These are phyloP conservation scores for Hoplodrina ambigua DNA, from an alignment of 2,888 invertebrate species.

Conservation along the genomic window DNA sequence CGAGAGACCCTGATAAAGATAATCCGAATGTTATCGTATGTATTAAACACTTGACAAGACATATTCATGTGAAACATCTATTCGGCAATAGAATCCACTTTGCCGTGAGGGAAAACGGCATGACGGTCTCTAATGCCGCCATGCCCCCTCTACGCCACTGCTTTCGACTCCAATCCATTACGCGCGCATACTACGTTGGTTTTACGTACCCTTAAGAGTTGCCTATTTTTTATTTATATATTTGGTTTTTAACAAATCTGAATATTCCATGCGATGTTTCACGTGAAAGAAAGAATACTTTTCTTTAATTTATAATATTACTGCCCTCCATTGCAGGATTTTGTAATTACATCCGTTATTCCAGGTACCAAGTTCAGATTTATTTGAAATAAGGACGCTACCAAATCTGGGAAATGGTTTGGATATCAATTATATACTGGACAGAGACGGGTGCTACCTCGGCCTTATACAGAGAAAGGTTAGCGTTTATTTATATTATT, in stretches of 20 bases:
- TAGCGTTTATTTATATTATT: conserved; percentile 40
- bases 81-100: no score
- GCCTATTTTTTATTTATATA: no score
- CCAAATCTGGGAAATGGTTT: conserved; percentile 88
- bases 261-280: no score
- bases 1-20: conserved; percentile 85
- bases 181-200: no score
- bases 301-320: background rate
- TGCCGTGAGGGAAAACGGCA: no score
- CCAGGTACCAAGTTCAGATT: conserved; percentile 92
- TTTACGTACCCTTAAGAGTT: no score
- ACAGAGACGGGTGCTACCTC: conserved; percentile 92
- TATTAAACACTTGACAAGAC: conserved; percentile 20
- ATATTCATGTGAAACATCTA: no score
- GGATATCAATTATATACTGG: conserved; percentile 86
- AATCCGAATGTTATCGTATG: conserved; percentile 82
- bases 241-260: no score
- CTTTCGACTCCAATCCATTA: no score
- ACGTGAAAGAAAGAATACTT: no score
- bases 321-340: background rate
- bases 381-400: conserved; percentile 92
- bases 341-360: conserved; percentile 31
- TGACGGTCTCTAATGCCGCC: no score
- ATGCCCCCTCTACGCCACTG: no score
- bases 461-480: conserved; percentile 93